A percentile compares a stretch with the other conserved stretches of the same genome.
Conservation (phyloP, 1,140 invertebrate genomes). For the Paraescarpia echinospica region DNA sequence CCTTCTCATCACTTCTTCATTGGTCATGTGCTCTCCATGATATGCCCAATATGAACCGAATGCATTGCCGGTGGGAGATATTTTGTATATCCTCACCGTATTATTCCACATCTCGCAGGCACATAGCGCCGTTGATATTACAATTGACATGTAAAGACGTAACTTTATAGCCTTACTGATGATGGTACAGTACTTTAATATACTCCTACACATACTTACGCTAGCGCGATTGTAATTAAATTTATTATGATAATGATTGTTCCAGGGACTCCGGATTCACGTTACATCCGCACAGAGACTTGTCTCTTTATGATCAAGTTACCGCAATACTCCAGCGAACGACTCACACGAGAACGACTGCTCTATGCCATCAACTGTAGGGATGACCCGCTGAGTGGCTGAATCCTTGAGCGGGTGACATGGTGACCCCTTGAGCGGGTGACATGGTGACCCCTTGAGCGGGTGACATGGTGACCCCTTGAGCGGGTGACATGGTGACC, state of each 20-base stretch:
- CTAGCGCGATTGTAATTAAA: too few relatives aligned
- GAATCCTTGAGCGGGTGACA: neutral
- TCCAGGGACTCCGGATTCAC: conserved; percentile 48
- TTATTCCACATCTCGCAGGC: too few relatives aligned
- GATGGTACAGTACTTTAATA: too few relatives aligned
- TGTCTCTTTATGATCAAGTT: conserved; percentile 61
- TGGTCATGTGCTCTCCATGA: too few relatives aligned
- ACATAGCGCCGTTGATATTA: too few relatives aligned
- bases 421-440: neutral
- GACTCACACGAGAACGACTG: conserved; percentile 53
- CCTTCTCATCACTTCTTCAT: too few relatives aligned
- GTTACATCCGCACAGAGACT: conserved; percentile 57
- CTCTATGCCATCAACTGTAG: conserved; percentile 56
- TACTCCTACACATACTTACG: too few relatives aligned
- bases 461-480: neutral
- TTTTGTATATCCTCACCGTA: too few relatives aligned
- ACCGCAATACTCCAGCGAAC: conserved; percentile 54
- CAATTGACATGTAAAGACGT: too few relatives aligned
- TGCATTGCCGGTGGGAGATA: too few relatives aligned
- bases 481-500: neutral
- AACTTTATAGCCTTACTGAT: too few relatives aligned
- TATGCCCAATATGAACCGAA: too few relatives aligned
- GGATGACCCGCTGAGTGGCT: conserved; percentile 57
- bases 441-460: neutral
- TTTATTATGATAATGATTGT: neutral